phyloP scores from a whole-genome alignment of 1,140 invertebrate genomes.

The Ceratitis capitata region DNA sequence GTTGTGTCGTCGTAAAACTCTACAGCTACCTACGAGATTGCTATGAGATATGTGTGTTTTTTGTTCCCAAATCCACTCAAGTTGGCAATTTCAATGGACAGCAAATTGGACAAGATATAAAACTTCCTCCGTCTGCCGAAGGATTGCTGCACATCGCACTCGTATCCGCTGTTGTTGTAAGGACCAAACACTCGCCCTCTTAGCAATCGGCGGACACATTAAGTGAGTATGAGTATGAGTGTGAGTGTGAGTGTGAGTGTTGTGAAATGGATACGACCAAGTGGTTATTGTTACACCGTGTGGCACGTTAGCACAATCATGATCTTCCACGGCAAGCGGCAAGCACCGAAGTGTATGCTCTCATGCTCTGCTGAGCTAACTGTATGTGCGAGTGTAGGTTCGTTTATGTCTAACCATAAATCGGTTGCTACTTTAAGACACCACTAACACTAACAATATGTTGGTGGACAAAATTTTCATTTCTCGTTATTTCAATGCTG shows the following conservation, averaged over 20 bases:
- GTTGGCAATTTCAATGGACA: slow-evolving; percentile 34
- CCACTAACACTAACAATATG: not conserved
- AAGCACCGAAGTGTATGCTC: not conserved
- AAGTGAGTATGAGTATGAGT: not conserved
- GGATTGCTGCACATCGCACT: not conserved
- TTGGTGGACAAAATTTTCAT: not conserved
- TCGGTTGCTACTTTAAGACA: slow-evolving; percentile 2
- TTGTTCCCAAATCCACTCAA: slow-evolving; percentile 14
- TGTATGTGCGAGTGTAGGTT: not conserved
- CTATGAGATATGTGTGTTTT: not conserved
- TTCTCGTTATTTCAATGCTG: not conserved
- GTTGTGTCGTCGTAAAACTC: slow-evolving; percentile 24
- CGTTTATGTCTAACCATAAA: not conserved
- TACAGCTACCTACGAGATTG: not conserved
- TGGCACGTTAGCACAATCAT: slow-evolving; percentile 19
- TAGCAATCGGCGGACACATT: not conserved
- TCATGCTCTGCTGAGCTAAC: no score
- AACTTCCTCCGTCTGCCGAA: not conserved
- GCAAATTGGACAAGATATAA: slow-evolving; percentile 27
- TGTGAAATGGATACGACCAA: slow-evolving; percentile 15
- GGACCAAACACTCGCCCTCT: not conserved
- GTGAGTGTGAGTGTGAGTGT: not conserved
- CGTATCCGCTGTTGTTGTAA: not conserved
- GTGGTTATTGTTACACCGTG: not conserved
- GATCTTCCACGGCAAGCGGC: not conserved